phyloP scores from a whole-genome alignment of 64 coral and sea anemone genomes.

The Acropora yongei region DNA sequence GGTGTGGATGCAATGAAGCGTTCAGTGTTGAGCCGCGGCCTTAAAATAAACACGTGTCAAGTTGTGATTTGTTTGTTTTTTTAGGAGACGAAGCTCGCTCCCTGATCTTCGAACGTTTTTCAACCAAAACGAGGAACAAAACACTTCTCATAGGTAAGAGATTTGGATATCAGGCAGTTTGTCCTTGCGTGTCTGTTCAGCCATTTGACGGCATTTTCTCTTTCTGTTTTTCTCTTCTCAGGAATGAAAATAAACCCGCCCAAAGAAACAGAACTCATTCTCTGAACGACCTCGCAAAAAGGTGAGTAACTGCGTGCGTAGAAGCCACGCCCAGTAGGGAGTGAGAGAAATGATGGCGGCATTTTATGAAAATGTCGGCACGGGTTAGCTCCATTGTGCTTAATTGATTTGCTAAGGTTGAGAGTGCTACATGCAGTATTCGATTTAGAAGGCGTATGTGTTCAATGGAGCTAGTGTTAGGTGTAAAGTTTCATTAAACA shows the following conservation, averaged over 20 bases:
- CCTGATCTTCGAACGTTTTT: slow-evolving; percentile 71
- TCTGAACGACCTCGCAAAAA: slow-evolving; percentile 82
- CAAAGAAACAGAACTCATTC: slow-evolving; percentile 54
- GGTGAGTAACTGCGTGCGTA: slow-evolving; percentile 5
- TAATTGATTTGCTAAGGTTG: too few species aligned
- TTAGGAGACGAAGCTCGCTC: slow-evolving; percentile 74
- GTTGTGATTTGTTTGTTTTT: slow-evolving; percentile 12
- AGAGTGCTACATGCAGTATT: too few species aligned
- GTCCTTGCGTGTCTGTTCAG: not conserved
- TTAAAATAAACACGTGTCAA: not conserved
- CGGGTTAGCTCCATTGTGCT: too few species aligned
- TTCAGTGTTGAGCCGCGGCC: too few species aligned
- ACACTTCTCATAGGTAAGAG: slow-evolving; percentile 10
- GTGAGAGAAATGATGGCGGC: too few species aligned
- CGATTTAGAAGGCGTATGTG: too few species aligned
- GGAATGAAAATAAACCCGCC: slow-evolving; percentile 9
- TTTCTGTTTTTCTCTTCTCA: not conserved
- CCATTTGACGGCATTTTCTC: not conserved
- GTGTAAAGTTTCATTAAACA: too few species aligned
- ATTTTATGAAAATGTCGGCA: too few species aligned
- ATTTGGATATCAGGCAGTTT: not conserved
- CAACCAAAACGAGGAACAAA: slow-evolving; percentile 49
- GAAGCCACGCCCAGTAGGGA: too few species aligned
- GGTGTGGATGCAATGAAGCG: too few species aligned
- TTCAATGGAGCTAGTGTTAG: too few species aligned